Base-by-base conservation (phyloP, 2,797 vertebrate species). In the Sardinella longiceps region DNA sequence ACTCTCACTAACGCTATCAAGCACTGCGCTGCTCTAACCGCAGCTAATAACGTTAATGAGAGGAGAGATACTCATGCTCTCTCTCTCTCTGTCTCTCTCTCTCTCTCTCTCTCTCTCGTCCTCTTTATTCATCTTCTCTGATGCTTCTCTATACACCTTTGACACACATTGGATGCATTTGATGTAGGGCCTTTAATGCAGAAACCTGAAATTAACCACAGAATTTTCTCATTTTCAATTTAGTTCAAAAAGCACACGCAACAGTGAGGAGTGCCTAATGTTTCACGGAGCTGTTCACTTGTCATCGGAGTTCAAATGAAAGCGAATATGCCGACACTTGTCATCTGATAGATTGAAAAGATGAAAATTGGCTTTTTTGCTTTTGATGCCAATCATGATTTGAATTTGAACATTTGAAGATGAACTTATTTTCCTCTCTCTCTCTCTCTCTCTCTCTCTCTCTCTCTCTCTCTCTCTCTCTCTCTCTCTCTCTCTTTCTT, bases 31-130 rank as follows among this genome's bases (percentile, higher is more conserved):
- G 28, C 43, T 43, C 33, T 70, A 33, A 70, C 66, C 37, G 5
- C 66, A 33, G 15, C 20, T 77, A 77, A 77, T 77, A 77, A 43
- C 70, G 43, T 77, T 77, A 77, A 77, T 77, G 33, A 77, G 33
- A 77, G 33, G 20, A 77, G 37, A 77, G 70, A 77, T 77, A 77
- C 37, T 77, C 70, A 20, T 20, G 37, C 37, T 23, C 37, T 77
- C 33, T 43, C 37, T 77, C 33, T 77, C 18, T 77, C 12, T 37
- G 28, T 70, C 63, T 70, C 63, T 70, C 63, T 37, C 12, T 18
- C 63, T 70, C 14, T 18, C 63, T 70, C 30, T 56, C 51, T 23
- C 51, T 12, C 6, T 28, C 63, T 33, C 14, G 15, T 12, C 2
- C 28, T 18, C 63, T 70, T 60, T 23, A 25, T 60, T 60, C 58